Percentiles rank a stretch among this genome's conserved stretches.
Conservation (phyloP, 2,797 vertebrate species). For the Molossus molossus region DNA sequence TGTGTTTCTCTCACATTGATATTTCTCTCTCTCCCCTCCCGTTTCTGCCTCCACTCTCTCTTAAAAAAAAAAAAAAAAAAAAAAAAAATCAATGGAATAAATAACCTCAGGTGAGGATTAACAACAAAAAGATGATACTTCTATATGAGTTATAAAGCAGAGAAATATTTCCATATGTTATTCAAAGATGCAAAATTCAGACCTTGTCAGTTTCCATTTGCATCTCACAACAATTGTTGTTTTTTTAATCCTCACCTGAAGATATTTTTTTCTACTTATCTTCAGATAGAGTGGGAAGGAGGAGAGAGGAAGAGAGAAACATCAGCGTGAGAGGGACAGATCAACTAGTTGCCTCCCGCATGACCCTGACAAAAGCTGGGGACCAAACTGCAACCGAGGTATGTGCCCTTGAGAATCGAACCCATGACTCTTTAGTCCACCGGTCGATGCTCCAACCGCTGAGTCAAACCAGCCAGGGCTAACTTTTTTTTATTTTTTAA, state of each 20-base stretch:
- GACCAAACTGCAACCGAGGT: neutral
- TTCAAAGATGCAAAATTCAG: neutral
- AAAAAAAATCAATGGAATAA: no score
- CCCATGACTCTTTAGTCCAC: neutral
- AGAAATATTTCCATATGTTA: constrained; percentile 1
- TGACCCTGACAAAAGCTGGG: neutral
- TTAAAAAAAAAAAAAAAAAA: no score
- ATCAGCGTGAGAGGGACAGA: neutral
- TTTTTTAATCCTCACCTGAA: no score
- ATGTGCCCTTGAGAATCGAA: neutral
- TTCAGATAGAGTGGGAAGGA: no score
- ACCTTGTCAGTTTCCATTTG: neutral
- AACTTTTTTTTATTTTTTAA: neutral
- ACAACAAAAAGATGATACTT: neutral
- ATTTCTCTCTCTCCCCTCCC: no score
- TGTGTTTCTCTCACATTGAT: no score
- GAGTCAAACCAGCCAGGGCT: neutral
- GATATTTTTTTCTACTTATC: no score
- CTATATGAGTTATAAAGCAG: neutral
- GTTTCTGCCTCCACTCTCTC: no score
- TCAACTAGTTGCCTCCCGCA: neutral
- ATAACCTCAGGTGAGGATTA: no score
- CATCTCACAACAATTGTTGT: neutral
- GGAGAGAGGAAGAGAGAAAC: neutral
- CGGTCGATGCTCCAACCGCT: neutral